Base-by-base conservation (phyloP, 1,140 invertebrate species). In the Oryctes rhinoceros region DNA sequence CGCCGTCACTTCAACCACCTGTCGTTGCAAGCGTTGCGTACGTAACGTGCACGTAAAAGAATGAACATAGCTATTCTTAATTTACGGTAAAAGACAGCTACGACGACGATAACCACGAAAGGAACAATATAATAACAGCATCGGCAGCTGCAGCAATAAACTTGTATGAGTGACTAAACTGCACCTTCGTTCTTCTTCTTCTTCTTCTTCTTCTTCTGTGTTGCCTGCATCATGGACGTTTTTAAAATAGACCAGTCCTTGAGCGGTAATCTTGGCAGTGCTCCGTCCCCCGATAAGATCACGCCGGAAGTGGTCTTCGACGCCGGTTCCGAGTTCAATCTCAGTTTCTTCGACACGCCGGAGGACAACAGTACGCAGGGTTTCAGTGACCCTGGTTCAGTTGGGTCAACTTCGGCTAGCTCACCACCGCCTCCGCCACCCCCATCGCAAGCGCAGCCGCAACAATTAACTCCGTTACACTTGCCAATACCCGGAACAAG, bases 311-410 rank as follows among this genome's bases (percentile, higher is more conserved):
- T 94, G 82, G 89, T 91, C 81, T 94, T 94, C 86, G 92, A 94
- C 88, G 92, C 93, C 83, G 92, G 92, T 86, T 91, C 92, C 78
- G 93, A 94, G 86, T 94, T 94, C 86, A 94, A 94, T 89, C 89
- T 94, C 84, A 92, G 93, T 88, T 94, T 94, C 89, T 94, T 94
- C 88, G 93, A 94, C 88, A 90, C 89, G 47, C 44, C 90, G 47
- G 92, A 91, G 85, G 92, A 92, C 84, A 91, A 90, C 83, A 92
- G 90, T 83, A 91, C 90, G 7, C 91, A 92, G 84, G 92, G 91
- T 74, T 93, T 92, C 88, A 91, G 92, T 85, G 92, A 93, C 85
- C 90, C 91, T 35, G 91, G 90, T 76, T 92, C 92, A 78, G 91
- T 92, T 75, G 92, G 90, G 79, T 92, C 92, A 53, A 89, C 89